phyloP scores from a whole-genome alignment of 2,113 vertebrate genomes.

The Peromyscus polionotus region DNA sequence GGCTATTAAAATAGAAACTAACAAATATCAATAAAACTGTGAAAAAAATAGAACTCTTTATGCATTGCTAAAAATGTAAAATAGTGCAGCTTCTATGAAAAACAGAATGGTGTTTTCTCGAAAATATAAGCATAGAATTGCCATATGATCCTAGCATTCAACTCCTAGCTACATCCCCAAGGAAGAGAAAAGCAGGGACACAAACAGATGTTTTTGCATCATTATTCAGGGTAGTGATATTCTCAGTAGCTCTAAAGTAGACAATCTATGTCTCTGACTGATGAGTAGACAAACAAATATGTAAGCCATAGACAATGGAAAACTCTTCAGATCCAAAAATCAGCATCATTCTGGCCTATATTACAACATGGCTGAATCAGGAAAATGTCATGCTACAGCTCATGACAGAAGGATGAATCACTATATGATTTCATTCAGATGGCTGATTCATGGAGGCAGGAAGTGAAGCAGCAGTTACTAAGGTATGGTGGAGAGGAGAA shows the following conservation, averaged over 20 bases:
- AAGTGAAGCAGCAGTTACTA: not conserved
- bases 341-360: not conserved
- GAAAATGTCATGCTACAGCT: not conserved
- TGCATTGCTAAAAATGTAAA: not conserved
- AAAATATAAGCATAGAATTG: not conserved
- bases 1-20: not conserved
- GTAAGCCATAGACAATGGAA: not conserved
- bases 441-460: not conserved
- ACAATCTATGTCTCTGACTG: not conserved
- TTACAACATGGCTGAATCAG: not conserved
- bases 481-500: not conserved
- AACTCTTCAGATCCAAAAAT: not conserved
- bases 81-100: not conserved
- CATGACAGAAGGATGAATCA: not conserved
- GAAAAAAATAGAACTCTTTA: not conserved
- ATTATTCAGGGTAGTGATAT: not conserved
- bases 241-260: not conserved
- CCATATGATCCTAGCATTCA: not conserved
- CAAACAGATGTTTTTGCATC: not conserved
- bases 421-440: not conserved
- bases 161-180: not conserved
- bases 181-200: not conserved
- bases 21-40: not conserved
- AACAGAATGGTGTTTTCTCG: not conserved
- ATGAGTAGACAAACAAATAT: not conserved